phyloP scores from a whole-genome alignment of 2,888 invertebrate genomes.

The Hydrotaea diabolus region DNA sequence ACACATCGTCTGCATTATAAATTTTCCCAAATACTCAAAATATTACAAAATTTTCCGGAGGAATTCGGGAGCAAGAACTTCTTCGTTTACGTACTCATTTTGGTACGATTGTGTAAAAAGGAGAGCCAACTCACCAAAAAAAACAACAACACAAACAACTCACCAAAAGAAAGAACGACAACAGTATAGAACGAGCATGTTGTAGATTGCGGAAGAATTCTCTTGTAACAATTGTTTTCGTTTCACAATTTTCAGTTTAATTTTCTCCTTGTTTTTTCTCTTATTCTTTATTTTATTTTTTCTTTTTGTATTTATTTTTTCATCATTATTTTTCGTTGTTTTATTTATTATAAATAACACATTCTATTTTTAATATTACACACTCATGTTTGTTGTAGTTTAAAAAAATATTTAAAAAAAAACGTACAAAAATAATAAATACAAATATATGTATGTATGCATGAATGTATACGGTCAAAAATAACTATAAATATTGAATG shows the following conservation, averaged over 20 bases:
- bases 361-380: slow-evolving; percentile 65
- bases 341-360: slow-evolving; percentile 58
- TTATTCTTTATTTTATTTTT: slow-evolving; percentile 26
- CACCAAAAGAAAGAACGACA: no score
- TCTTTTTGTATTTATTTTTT: slow-evolving; percentile 40
- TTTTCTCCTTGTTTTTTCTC: slow-evolving; percentile 31
- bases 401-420: slow-evolving; percentile 23
- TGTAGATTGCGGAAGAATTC: slow-evolving; percentile 59
- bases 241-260: not conserved
- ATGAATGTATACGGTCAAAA: slow-evolving; percentile 24
- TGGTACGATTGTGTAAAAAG: not conserved
- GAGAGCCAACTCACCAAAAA: not conserved
- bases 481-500: slow-evolving; percentile 49
- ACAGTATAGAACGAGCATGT: not conserved
- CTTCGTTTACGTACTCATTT: no score
- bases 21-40: not conserved
- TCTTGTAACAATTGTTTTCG: slow-evolving; percentile 21
- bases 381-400: slow-evolving; percentile 63
- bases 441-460: not conserved
- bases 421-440: not conserved
- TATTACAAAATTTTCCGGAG: slow-evolving; percentile 10
- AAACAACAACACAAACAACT: not conserved
- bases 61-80: slow-evolving; percentile 15
- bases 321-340: no score
- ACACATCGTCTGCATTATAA: slow-evolving; percentile 17